Base-by-base conservation (phyloP, 2,797 vertebrate species). In the Eulemur coronatus region DNA sequence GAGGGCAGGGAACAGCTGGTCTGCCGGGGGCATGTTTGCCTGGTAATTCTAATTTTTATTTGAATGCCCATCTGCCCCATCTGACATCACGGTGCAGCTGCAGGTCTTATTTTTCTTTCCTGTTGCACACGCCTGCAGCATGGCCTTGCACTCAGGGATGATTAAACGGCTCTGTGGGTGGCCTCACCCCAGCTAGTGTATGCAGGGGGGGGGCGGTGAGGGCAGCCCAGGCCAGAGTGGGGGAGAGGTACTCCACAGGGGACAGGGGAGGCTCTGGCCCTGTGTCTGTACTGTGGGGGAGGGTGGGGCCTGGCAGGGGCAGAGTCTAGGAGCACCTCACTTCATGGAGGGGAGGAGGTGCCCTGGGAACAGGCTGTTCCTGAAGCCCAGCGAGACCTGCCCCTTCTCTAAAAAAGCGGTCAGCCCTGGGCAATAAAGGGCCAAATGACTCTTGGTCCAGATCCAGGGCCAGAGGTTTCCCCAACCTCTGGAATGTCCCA, bases 1-100 rank as follows among this genome's bases (percentile, higher is more conserved):
- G 91, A 94, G 46, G 84, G 81, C 57, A 80, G 75, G 50, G 97
- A 33, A 96, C 98, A 98, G 98, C 98, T 98, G 98, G 96, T 95
- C 93, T 94, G 98, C 30, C 5, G 7, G 95, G 81, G 91, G 81
- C 96, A 90, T 82, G 89, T 98, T 98, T 98, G 96, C 82, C 92
- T 86, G 96, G 97, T 97, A 97, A 98, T 98, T 98, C 97, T 97
- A 80, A 96, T 98, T 96, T 91, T 95, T 94, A 88, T 97, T 97
- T 97, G 95, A 94, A 90, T 89, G 84, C 95, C 95, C 96, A 97
- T 98, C 97, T 98, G 86, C 91, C 86, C 84, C 18, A 38, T 86
- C 82, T 72, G 82, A 97, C 95, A 96, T 97, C 97, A 97, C 70
- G 26, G 92, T 73, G 73, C 97, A 97, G 97, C 97, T 89, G 95